A percentile compares a stretch with the other conserved stretches of the same genome.
phyloP scores from a whole-genome alignment of 2,888 invertebrate species.

The Dysmachus trigonus region DNA sequence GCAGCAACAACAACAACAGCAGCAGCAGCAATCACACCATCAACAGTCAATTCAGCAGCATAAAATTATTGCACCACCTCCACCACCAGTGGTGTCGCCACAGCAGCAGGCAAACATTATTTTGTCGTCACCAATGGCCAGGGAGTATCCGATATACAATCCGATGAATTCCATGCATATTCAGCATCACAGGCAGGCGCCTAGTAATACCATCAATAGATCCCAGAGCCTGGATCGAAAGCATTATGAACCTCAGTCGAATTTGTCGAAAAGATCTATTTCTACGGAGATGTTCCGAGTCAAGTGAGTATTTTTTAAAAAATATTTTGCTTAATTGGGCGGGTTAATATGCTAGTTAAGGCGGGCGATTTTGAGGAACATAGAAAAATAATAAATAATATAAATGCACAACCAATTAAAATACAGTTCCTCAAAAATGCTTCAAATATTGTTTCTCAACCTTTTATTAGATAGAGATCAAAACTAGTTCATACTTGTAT shows the following conservation, averaged over 20 bases:
- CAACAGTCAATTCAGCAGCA: slow-evolving; percentile 15
- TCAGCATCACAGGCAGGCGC: slow-evolving; percentile 54
- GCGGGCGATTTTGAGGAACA: background rate
- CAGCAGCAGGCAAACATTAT: slow-evolving; percentile 40
- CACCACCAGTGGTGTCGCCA: slow-evolving; percentile 10
- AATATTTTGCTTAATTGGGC: background rate
- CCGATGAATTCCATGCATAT: slow-evolving; percentile 51
- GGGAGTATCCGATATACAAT: slow-evolving; percentile 56
- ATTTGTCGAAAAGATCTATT: slow-evolving; percentile 41
- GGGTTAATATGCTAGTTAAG: background rate
- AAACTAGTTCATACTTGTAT: background rate
- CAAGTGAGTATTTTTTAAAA: slow-evolving; percentile 54
- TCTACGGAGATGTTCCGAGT: slow-evolving; percentile 58
- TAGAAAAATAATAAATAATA: background rate
- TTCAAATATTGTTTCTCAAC: background rate
- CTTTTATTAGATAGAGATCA: background rate
- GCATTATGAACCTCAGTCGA: background rate
- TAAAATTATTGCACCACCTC: slow-evolving; percentile 24
- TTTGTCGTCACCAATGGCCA: slow-evolving; percentile 2
- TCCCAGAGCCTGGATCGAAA: slow-evolving; percentile 62
- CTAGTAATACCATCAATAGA: slow-evolving; percentile 59
- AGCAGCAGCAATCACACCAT: slow-evolving; percentile 50
- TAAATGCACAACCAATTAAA: background rate
- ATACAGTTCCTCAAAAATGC: background rate
- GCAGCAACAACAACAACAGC: slow-evolving; percentile 53